Percentiles rank a stretch among this genome's conserved stretches.
phyloP scores from a whole-genome alignment of 1,140 invertebrate species.

The Schlechtendalia chinensis region DNA sequence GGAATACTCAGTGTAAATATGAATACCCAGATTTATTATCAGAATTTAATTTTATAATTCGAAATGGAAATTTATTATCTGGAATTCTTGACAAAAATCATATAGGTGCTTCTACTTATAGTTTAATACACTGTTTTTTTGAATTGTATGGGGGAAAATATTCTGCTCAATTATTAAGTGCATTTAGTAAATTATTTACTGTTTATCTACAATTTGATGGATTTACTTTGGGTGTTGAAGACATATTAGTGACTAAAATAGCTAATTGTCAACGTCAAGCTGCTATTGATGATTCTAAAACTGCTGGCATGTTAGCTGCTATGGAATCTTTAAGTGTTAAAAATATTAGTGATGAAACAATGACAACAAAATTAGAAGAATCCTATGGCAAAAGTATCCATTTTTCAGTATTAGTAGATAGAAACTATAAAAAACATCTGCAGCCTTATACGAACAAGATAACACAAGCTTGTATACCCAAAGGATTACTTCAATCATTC shows the following conservation, averaged over 20 bases:
- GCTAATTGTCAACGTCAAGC: slow-evolving; percentile 72
- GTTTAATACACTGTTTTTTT: slow-evolving; percentile 89
- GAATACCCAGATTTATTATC: slow-evolving; percentile 66
- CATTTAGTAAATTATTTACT: slow-evolving; percentile 90
- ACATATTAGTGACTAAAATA: slow-evolving; percentile 79
- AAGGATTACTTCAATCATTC: slow-evolving; percentile 81
- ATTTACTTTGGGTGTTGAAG: slow-evolving; percentile 92
- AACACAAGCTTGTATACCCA: slow-evolving; percentile 76
- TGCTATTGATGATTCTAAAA: slow-evolving; percentile 67
- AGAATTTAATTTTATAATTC: slow-evolving; percentile 89
- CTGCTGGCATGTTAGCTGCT: slow-evolving; percentile 63
- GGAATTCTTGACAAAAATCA: slow-evolving; percentile 98
- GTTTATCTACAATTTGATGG: slow-evolving; percentile 83
- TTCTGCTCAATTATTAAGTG: slow-evolving; percentile 78
- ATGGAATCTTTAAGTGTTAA: slow-evolving; percentile 70
- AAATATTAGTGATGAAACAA: slow-evolving; percentile 57
- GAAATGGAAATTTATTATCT: slow-evolving; percentile 81
- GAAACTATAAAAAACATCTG: slow-evolving; percentile 79
- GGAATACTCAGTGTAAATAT: slow-evolving; percentile 56
- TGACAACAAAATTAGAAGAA: slow-evolving; percentile 70
- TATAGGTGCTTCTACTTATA: slow-evolving; percentile 90
- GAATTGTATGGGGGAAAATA: slow-evolving; percentile 90
- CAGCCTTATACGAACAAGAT: slow-evolving; percentile 87
- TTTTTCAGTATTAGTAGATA: slow-evolving; percentile 77
- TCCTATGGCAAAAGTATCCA: slow-evolving; percentile 72